Evolutionary conservation across 2,113 vertebrate genomes (phyloP), one percentile per base, ranked within the genome.

Genomic region (Galeopterus variegatus): DNA sequence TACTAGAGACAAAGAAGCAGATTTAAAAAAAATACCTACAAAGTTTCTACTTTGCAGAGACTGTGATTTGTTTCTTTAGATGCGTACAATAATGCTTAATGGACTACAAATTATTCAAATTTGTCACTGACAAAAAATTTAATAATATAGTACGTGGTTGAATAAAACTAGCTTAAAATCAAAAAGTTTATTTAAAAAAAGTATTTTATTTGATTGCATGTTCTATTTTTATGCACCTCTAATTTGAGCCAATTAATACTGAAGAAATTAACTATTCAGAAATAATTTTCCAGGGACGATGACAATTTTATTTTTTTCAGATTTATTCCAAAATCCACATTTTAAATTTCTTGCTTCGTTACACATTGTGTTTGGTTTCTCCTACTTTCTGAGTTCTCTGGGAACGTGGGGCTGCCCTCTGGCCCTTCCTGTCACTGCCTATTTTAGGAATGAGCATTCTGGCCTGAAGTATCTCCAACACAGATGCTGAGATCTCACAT

Each of bases 31-130:
- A 85, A 36, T 24, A 41, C 41, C 48, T 83, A 21, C 13, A 23
- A 70, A 77, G 26, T n/a, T 70, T 88, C 41, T 81, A 23, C 76
- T 72, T 95, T 93, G 1, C 26, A 72, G 23, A 81, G 54, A 80
- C 6, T 15, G 10, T 75, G 21, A 81, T 54, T 62, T 23, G 82
- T 36, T 56, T 76, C 33, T 98, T 98, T 97, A 91, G 45, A 73
- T 97, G 17, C 95, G 80, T 90, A 95, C 95, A 97, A 96, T 89
- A 97, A 92, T 98, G 84, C 96, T 96, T 97, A 97, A 96, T 96
- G 92, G 36, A 97, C 95, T 93, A 96, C 90, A 97, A 98, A 98
- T 97, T 98, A 97, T 98, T 98, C 97, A 96, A 96, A 96, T 98
- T 97, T 98, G 69, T 50, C n/a, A 93, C 76, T 97, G 96, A 97